Evolutionary conservation across 2,888 invertebrate species (phyloP).

Genomic region (Eucriotettix oculatus): DNA sequence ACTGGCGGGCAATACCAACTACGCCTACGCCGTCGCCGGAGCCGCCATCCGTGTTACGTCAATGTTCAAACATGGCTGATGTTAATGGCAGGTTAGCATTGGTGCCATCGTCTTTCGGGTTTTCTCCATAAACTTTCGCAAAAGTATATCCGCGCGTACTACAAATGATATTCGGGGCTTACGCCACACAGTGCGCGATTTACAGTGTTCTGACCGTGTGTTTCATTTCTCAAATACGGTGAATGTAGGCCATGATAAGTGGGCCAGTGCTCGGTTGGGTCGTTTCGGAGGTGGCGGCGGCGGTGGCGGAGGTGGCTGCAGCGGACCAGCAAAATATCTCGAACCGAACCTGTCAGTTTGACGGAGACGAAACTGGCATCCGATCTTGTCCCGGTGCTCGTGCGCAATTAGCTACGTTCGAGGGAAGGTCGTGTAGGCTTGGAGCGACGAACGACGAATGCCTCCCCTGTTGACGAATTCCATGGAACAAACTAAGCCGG

Average conservation of each 20-base stretch:
- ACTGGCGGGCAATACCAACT: no score
- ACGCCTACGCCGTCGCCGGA: neutral
- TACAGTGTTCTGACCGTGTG: neutral
- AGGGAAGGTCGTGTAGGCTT: no score
- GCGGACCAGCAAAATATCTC: constrained; percentile 1
- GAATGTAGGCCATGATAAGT: constrained; percentile 16
- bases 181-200: neutral
- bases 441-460: constrained; percentile 19
- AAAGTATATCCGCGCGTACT: no score
- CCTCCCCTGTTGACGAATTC: constrained; percentile 23
- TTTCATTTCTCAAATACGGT: neutral
- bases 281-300: constrained; percentile 10
- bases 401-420: neutral
- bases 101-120: neutral
- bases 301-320: neutral
- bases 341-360: neutral
- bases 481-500: constrained; percentile 24
- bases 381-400: neutral
- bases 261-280: constrained; percentile 12
- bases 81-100: constrained; percentile 3
- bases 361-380: neutral
- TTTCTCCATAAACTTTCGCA: no score
- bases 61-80: constrained; percentile 7
- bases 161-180: no score
- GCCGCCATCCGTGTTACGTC: neutral